phyloP scores from a whole-genome alignment of 2,888 invertebrate species.

The Aplocera efformata region DNA sequence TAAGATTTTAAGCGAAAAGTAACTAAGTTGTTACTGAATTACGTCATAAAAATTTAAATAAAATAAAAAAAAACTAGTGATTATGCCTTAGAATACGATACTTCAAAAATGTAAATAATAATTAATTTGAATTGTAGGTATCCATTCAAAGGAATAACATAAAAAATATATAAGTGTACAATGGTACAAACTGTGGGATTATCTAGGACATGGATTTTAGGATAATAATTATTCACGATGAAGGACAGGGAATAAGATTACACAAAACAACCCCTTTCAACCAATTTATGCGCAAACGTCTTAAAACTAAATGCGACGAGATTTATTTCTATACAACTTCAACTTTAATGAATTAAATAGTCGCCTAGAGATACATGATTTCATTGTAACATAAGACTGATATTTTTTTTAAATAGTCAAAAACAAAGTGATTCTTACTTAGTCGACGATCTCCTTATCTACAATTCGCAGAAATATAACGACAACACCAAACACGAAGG shows the following conservation, averaged over 20 bases:
- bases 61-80: constrained; percentile 13
- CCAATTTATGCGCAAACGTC: constrained; percentile 5
- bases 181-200: constrained; percentile 6
- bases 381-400: constrained; percentile 25
- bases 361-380: constrained; percentile 30
- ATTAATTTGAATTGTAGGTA: not conserved
- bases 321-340: constrained; percentile 27
- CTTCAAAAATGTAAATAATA: constrained; percentile 22
- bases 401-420: constrained; percentile 26
- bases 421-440: constrained; percentile 25
- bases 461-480: constrained; percentile 18
- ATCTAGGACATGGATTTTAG: constrained; percentile 19
- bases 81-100: constrained; percentile 18
- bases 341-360: constrained; percentile 19
- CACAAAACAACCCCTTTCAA: constrained; percentile 27
- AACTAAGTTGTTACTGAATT: constrained; percentile 15
- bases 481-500: not conserved
- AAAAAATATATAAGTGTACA: constrained; percentile 5
- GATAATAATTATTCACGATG: constrained; percentile 11
- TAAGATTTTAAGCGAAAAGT: constrained; percentile 12
- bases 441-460: constrained; percentile 21
- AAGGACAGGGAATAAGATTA: constrained; percentile 19
- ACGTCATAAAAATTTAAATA: constrained; percentile 1
- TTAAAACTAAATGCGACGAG: constrained; percentile 30
- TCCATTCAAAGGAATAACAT: not conserved